Evolutionary conservation across 2,113 vertebrate genomes (phyloP), one percentile per base, ranked within the genome.

Genomic region (Eidolon helvum): DNA sequence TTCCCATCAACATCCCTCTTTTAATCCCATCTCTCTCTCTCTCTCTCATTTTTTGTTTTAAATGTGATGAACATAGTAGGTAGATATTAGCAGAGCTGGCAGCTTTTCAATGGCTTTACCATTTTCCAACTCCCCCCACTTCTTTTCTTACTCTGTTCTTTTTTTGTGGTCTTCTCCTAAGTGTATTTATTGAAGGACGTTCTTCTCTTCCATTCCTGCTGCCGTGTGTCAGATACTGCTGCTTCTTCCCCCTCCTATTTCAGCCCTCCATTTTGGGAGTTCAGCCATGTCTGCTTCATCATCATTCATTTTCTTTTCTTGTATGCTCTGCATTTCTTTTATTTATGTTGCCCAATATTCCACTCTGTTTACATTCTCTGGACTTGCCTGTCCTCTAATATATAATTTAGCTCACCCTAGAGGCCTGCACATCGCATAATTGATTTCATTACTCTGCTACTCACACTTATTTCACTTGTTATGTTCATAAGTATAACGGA

Each of bases 401-500:
- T 35, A 35, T 61, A 57, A 63, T 63, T 94, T 71, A 57, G 22
- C 57, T 82, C 10, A 65, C 10, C 10, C 2, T 26, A 53, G 40
- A 79, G 33, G 15, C 12, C 30, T 16, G 10, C 33, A 63, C 26
- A n/a, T 79, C 80, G 59, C 24, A 53, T 30, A 69, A 59, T n/a
- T 71, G 57, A 19, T 85, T 96, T 82, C 45, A 22, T 24, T 33
- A 55, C 33, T 88, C 61, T 61, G 65, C 5, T 45, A 68, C 15
- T 74, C 15, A 63, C 22, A 38, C 1, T 74, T 69, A 75, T 35
- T 87, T 94, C 18, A 50, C 40, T 82, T 80, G 7, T 50, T 74
- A n/a, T n/a, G 30, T 91, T 96, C 89, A 50, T 83, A 79, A 78
- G 22, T 94, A 68, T 92, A 92, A 87, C 5, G 12, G n/a, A 93